phyloP scores from a whole-genome alignment of 2,113 vertebrate species.

The Cephalophus harveyi region DNA sequence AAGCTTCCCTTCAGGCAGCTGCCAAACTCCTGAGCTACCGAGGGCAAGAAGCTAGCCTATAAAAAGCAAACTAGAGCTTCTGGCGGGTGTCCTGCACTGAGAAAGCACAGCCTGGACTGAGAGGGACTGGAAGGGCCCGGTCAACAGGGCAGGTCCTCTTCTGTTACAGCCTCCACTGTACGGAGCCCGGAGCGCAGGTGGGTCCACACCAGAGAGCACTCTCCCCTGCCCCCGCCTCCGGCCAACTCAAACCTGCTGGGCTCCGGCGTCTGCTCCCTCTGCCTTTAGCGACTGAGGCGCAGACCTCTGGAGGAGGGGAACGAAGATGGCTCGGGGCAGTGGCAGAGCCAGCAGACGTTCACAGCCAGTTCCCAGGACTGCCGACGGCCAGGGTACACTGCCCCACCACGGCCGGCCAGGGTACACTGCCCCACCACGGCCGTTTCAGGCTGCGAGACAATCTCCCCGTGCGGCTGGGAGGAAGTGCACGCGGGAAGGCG shows the following conservation, averaged over 20 bases:
- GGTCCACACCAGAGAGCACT: background rate
- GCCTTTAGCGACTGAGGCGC: background rate
- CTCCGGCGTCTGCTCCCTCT: background rate
- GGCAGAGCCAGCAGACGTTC: background rate
- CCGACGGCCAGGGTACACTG: background rate
- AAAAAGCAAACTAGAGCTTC: background rate
- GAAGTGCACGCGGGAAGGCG: background rate
- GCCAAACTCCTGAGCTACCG: background rate
- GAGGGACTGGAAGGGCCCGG: fast-evolving
- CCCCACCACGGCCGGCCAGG: background rate
- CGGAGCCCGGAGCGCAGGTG: too few relatives aligned
- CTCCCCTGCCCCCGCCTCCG: background rate
- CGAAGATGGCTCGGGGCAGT: background rate
- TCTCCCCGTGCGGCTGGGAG: background rate
- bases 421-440: background rate
- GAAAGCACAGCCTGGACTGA: background rate
- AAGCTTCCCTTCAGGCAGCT: background rate
- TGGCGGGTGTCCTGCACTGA: background rate
- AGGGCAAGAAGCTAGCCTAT: background rate
- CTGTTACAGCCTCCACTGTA: background rate
- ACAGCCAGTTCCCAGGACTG: background rate
- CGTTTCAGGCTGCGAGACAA: background rate
- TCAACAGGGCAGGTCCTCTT: too few relatives aligned
- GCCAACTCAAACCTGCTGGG: background rate
- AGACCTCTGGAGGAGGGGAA: background rate